These are phyloP conservation scores for Drosophila fulvimacula DNA, from an alignment of 2,888 invertebrate species.

Conservation along the genomic window DNA sequence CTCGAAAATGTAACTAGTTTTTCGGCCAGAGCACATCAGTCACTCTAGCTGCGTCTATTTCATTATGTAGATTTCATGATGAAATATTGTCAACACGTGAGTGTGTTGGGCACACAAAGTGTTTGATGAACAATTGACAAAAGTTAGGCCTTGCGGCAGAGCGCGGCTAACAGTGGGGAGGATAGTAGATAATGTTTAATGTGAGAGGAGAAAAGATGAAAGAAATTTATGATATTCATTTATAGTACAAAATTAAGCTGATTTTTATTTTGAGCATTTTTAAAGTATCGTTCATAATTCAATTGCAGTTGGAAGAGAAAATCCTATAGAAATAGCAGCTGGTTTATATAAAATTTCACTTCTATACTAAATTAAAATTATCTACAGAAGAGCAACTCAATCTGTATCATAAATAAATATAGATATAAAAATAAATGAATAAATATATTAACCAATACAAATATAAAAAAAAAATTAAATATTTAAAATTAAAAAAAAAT, in stretches of 20 bases:
- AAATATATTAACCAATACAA: neutral
- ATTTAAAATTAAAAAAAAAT: neutral
- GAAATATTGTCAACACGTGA: conserved; percentile 38
- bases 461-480: neutral
- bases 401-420: too few species aligned
- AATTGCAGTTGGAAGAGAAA: too few species aligned
- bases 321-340: too few species aligned
- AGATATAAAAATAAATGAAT: neutral
- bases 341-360: too few species aligned
- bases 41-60: conserved; percentile 9
- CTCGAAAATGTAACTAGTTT: conserved; percentile 35
- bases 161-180: neutral
- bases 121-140: conserved; percentile 20
- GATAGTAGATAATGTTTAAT: neutral
- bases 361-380: too few species aligned
- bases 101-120: conserved; percentile 20
- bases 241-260: too few species aligned
- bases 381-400: too few species aligned
- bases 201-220: neutral
- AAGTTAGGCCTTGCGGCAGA: neutral
- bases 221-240: neutral
- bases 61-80: conserved; percentile 40
- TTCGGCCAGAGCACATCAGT: neutral
- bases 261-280: too few species aligned
- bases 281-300: too few species aligned